Evolutionary conservation across 2,113 vertebrate species (phyloP), one percentile per base, ranked within the genome.

Genomic region (Grus americana): DNA sequence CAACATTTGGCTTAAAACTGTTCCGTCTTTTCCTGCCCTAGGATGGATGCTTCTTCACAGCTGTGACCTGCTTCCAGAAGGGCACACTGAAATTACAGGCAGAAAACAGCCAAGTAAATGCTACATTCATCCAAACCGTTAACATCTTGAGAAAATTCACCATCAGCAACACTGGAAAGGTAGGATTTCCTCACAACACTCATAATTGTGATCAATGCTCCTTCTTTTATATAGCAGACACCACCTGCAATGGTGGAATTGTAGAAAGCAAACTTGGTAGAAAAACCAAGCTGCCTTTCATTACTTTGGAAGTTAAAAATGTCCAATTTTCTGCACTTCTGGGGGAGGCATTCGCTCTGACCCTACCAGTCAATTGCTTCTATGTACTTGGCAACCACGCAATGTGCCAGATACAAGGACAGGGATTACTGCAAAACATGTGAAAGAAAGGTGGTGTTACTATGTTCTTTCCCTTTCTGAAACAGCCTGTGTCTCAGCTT

Each of bases 61-160:
- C 97, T 44, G 92, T 98, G 70, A 67, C 68, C 23, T 98, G 98
- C 88, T 98, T 98, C 86, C 94, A 98, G 92, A 92, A 72, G 0
- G 94, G 93, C 29, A 52, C 22, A 40, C 63, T 59, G 80, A 80
- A 95, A 65, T 83, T 98, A 40, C 96, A 97, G 81, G 67, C 97
- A 70, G 36, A 36, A 20, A 87, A 66, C 8, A 32, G 65, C 54
- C 91, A 92, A 54, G 79, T 26, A 7, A 95, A 86, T 1, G 0
- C 9, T 1, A 15, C 3, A 0, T 92, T 97, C 72, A 42, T 0
- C 34, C 40, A 32, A 40, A 8, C 50, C 7, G 4, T 71, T 11
- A 66, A 9, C 57, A 5, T 50, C 5, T 7, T 97, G 29, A 86
- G 4, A 46, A 85, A 3, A 21, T 29, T 79, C 2, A 50, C 63